Evolutionary conservation across 2,888 invertebrate species (phyloP).

Genomic region (Lamproptera curius): DNA sequence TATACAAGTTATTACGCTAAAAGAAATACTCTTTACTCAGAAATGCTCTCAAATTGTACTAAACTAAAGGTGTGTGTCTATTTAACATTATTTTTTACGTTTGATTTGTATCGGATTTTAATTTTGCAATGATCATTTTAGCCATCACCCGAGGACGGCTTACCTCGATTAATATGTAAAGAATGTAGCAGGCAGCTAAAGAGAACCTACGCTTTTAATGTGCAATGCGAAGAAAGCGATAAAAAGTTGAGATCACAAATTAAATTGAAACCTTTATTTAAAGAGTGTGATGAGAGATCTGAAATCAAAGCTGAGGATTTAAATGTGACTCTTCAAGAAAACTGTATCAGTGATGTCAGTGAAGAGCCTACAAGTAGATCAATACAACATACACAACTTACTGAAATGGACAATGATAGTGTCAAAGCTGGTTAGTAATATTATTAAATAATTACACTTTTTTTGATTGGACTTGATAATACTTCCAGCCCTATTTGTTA

Average conservation of each 20-base stretch:
- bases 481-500: constrained; percentile 20
- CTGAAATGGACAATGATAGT: constrained; percentile 7
- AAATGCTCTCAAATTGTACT: constrained; percentile 59
- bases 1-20: constrained; percentile 54
- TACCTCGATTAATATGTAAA: constrained; percentile 62
- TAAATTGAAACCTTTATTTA: constrained; percentile 21
- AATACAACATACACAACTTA: constrained; percentile 4
- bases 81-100: background rate
- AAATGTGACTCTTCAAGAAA: too few species aligned
- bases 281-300: constrained; percentile 3
- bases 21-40: constrained; percentile 51
- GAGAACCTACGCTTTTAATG: constrained; percentile 52
- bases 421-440: constrained; percentile 42
- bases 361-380: constrained; percentile 15
- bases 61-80: constrained; percentile 48
- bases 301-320: constrained; percentile 17
- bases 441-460: background rate
- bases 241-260: constrained; percentile 40
- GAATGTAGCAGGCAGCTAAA: constrained; percentile 59
- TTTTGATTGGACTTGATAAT: too few species aligned
- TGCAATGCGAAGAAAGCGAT: constrained; percentile 58
- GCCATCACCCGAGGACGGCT: constrained; percentile 52
- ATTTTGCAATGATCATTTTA: constrained; percentile 30
- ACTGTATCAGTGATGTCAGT: too few species aligned
- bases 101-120: too few species aligned